phyloP scores from a whole-genome alignment of 1,140 invertebrate species.

The Drosophila gunungcola region DNA sequence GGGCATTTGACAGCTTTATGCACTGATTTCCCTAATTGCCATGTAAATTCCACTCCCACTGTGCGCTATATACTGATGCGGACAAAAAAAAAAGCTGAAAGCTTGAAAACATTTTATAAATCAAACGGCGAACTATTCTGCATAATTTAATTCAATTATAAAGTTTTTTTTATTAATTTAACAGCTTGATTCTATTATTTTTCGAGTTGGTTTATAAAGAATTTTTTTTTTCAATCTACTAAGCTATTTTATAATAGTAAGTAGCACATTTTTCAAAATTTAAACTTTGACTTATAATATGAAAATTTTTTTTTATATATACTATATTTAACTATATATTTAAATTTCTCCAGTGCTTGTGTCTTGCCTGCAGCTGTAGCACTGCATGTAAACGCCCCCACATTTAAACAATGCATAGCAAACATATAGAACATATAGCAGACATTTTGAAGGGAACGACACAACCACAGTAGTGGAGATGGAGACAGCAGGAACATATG shows the following conservation, averaged over 20 bases:
- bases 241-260: too few relatives aligned
- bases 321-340: too few relatives aligned
- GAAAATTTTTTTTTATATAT: too few relatives aligned
- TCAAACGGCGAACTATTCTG: too few relatives aligned
- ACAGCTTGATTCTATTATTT: too few relatives aligned
- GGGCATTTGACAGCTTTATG: constrained; percentile 42
- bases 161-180: too few relatives aligned
- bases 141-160: too few relatives aligned
- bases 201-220: too few relatives aligned
- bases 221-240: too few relatives aligned
- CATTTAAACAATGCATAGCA: constrained; percentile 21
- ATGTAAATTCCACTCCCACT: constrained; percentile 33
- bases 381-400: constrained; percentile 16
- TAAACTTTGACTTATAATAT: too few relatives aligned
- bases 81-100: background rate
- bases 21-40: constrained; percentile 46
- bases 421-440: constrained; percentile 8
- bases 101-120: too few relatives aligned
- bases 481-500: constrained; percentile 23
- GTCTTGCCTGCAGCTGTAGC: constrained; percentile 4
- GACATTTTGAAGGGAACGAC: constrained; percentile 10
- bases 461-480: background rate
- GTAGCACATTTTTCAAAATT: too few relatives aligned
- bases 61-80: background rate
- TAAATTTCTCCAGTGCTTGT: background rate